Evolutionary conservation across 2,113 vertebrate species (phyloP).

Genomic region (Sinocyclocheilus anophthalmus): DNA sequence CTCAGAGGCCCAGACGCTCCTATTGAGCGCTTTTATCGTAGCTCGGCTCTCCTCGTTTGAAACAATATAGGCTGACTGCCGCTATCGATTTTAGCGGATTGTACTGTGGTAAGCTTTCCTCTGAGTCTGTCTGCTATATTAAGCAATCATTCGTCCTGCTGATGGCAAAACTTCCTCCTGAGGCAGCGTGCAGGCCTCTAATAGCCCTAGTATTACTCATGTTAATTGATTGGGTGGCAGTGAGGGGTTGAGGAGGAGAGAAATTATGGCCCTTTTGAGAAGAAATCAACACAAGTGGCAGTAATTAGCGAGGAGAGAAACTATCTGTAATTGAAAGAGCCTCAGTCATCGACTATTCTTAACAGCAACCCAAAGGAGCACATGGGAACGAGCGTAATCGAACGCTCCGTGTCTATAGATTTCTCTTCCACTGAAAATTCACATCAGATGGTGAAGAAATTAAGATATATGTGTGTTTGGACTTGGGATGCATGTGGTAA

Average conservation of each 20-base stretch:
- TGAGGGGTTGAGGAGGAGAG: slow-evolving; percentile 70
- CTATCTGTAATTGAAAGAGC: slow-evolving; percentile 57
- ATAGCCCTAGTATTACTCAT: slow-evolving; percentile 86
- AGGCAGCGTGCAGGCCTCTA: slow-evolving; percentile 81
- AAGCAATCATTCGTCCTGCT: slow-evolving; percentile 88
- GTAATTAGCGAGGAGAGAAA: slow-evolving; percentile 64
- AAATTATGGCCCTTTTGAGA: slow-evolving; percentile 66
- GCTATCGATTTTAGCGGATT: slow-evolving; percentile 84
- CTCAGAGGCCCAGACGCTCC: slow-evolving; percentile 68
- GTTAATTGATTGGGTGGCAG: slow-evolving; percentile 86
- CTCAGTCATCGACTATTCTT: slow-evolving; percentile 42
- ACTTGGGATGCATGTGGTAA: slow-evolving; percentile 2
- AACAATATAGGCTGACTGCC: slow-evolving; percentile 78
- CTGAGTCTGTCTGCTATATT: slow-evolving; percentile 82
- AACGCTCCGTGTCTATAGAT: slow-evolving; percentile 10
- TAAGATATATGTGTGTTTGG: slow-evolving; percentile 15
- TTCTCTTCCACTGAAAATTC: slow-evolving; percentile 18
- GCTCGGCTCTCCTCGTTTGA: slow-evolving; percentile 76
- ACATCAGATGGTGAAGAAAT: slow-evolving; percentile 20
- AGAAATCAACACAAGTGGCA: slow-evolving; percentile 60
- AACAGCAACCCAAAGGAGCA: slow-evolving; percentile 33
- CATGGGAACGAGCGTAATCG: neutral
- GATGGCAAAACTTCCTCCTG: slow-evolving; percentile 86
- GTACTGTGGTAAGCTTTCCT: slow-evolving; percentile 80
- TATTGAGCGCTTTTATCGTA: slow-evolving; percentile 73